Conservation (phyloP, 64 coral and sea anemone species). For the Trachythela sp. region DNA sequence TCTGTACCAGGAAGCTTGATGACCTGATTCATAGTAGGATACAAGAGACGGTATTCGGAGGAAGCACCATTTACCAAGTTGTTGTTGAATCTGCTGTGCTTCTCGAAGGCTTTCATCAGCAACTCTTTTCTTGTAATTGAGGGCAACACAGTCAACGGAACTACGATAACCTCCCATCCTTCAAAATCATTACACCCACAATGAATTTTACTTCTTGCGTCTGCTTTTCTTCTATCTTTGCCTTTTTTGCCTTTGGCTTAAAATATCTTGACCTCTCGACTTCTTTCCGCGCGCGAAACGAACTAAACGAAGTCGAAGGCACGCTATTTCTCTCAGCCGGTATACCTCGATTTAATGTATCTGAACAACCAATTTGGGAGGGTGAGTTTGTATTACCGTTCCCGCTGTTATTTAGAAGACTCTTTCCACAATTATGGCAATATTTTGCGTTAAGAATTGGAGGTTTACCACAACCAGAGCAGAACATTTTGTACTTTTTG, state of each 20-base stretch:
- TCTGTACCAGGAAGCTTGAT: slow-evolving; percentile 47
- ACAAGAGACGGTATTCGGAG: slow-evolving; percentile 32
- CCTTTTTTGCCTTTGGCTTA: not conserved
- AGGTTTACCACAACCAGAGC: too few relatives aligned
- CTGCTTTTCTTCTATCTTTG: not conserved
- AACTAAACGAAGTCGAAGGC: not conserved
- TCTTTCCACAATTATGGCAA: too few relatives aligned
- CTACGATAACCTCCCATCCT: slow-evolving; percentile 31
- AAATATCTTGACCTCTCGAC: not conserved
- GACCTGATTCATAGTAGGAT: slow-evolving; percentile 33
- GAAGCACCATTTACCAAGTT: slow-evolving; percentile 30
- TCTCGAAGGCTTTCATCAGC: slow-evolving; percentile 49
- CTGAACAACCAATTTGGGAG: not conserved
- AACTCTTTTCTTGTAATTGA: slow-evolving; percentile 48
- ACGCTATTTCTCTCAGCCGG: not conserved
- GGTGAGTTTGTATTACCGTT: too few relatives aligned
- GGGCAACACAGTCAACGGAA: slow-evolving; percentile 41
- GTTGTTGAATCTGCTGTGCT: slow-evolving; percentile 52
- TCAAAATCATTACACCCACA: slow-evolving; percentile 42
- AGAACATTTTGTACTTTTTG: not conserved
- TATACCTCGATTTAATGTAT: not conserved
- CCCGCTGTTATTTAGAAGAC: too few relatives aligned
- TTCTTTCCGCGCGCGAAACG: not conserved
- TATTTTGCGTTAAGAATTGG: too few relatives aligned
- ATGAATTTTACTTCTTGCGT: slow-evolving; percentile 16